Conservation (phyloP, 2,113 vertebrate genomes). For the Tragelaphus imberbis region DNA sequence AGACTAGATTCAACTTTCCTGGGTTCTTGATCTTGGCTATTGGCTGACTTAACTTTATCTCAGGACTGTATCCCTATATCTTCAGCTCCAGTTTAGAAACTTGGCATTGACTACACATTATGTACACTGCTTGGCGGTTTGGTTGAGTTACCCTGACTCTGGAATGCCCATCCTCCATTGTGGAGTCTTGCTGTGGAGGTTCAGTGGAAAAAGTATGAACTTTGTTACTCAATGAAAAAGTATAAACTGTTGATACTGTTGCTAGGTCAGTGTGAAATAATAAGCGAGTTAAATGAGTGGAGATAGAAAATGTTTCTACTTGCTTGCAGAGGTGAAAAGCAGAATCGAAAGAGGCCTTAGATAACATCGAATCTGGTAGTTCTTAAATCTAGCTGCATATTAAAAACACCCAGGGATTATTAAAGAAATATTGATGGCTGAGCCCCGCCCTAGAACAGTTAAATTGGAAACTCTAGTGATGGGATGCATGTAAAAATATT, state of each 20-base stretch:
- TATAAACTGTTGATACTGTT: not conserved
- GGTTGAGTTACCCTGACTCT: not conserved
- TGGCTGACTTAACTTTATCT: not conserved
- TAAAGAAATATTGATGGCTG: not conserved
- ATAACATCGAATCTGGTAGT: not conserved
- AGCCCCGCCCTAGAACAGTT: not conserved
- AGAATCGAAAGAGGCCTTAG: not conserved
- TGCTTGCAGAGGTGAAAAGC: not conserved
- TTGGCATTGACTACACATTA: not conserved
- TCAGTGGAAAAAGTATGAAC: not conserved
- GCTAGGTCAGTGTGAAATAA: not conserved
- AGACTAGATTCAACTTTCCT: not conserved
- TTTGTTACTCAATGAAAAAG: not conserved
- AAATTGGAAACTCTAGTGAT: not conserved
- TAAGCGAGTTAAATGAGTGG: not conserved
- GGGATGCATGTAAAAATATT: not conserved
- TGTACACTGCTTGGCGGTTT: not conserved
- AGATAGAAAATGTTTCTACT: not conserved
- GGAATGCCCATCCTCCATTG: not conserved
- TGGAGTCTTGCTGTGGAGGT: not conserved
- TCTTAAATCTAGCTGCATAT: not conserved
- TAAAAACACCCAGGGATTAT: not conserved
- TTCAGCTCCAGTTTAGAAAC: not conserved
- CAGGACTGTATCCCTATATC: not conserved
- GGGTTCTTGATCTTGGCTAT: not conserved